Percentiles rank a stretch among this genome's conserved stretches.
Evolutionary conservation across 1,140 invertebrate species (phyloP).

Genomic region (Heliconius hermathena): DNA sequence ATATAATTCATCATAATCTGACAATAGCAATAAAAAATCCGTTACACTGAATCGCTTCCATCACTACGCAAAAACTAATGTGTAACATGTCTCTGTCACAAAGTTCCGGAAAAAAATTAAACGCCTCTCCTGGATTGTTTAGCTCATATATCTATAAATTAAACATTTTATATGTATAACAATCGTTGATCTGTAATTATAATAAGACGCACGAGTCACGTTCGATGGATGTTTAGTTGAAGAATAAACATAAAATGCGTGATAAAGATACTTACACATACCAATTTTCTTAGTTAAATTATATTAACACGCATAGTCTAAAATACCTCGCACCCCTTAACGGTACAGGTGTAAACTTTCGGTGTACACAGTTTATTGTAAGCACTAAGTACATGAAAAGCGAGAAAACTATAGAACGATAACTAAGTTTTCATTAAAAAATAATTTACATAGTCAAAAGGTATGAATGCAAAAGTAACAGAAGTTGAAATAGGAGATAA

Average conservation of each 20-base stretch:
- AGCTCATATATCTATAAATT: conserved; percentile 71
- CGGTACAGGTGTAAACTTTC: background rate
- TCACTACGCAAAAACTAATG: conserved; percentile 58
- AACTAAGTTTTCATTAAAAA: background rate
- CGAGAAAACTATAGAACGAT: background rate
- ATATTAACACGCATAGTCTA: conserved; percentile 18
- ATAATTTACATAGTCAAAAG: background rate
- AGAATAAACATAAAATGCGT: conserved; percentile 52
- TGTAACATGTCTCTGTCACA: conserved; percentile 52
- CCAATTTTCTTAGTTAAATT: conserved; percentile 11
- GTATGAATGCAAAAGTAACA: background rate
- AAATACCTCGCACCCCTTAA: conserved; percentile 13
- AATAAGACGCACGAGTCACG: conserved; percentile 73
- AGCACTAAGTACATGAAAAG: background rate
- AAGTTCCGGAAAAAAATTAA: conserved; percentile 52
- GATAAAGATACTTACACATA: conserved; percentile 37
- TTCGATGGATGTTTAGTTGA: conserved; percentile 59
- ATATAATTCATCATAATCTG: conserved; percentile 52
- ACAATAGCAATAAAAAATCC: conserved; percentile 50
- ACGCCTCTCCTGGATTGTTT: conserved; percentile 53
- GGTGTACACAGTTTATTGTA: background rate
- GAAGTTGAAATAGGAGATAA: background rate
- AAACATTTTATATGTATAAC: conserved; percentile 75
- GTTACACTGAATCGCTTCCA: conserved; percentile 50
- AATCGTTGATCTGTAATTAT: conserved; percentile 80